Evolutionary conservation across 2,797 vertebrate species (phyloP).

Genomic region (Alfaro cultratus): DNA sequence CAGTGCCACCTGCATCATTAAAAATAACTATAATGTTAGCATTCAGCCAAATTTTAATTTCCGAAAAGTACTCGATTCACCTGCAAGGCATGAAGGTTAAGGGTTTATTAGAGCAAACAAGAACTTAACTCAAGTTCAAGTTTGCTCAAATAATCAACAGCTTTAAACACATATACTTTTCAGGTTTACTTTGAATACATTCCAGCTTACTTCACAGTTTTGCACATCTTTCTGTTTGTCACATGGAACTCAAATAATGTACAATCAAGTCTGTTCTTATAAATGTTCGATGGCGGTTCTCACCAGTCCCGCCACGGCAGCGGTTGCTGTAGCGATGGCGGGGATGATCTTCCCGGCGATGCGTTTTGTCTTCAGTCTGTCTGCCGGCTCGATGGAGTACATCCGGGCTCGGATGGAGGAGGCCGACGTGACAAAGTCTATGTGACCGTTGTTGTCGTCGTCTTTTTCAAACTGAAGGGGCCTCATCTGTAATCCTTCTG

Average conservation of each 20-base stretch:
- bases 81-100: background rate
- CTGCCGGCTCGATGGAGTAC: slow-evolving; percentile 94
- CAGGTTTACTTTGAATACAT: background rate
- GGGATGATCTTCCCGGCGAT: slow-evolving; percentile 99
- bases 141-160: background rate
- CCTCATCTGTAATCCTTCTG: slow-evolving; percentile 88
- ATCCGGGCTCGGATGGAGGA: slow-evolving; percentile 93
- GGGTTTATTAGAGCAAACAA: background rate
- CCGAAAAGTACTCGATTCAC: background rate
- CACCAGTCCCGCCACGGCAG: slow-evolving; percentile 95
- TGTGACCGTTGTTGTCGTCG: slow-evolving; percentile 91
- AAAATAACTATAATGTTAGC: background rate
- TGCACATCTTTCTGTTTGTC: background rate
- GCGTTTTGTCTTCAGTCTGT: slow-evolving; percentile 95
- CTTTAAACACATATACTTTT: background rate
- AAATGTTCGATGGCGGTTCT: slow-evolving; percentile 46
- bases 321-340: slow-evolving; percentile 96
- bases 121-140: background rate
- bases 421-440: slow-evolving; percentile 93
- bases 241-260: background rate
- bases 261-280: background rate
- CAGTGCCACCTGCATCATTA: slow-evolving; percentile 86
- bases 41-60: background rate
- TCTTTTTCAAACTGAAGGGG: slow-evolving; percentile 94
- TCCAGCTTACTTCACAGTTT: background rate